These are phyloP conservation scores for Rhamphomyia laevipes DNA, from an alignment of 2,888 invertebrate species.

Conservation along the genomic window DNA sequence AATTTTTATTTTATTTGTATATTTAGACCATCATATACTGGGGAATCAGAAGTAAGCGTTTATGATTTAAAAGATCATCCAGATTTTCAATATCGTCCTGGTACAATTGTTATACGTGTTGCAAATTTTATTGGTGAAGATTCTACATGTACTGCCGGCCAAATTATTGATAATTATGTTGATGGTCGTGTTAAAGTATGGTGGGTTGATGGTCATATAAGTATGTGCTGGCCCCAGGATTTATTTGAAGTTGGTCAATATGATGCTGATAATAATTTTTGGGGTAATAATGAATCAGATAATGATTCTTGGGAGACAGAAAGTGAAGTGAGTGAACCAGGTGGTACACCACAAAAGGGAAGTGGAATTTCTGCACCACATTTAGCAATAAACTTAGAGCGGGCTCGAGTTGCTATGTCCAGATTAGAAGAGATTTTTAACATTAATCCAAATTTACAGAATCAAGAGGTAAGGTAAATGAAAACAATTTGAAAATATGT, in stretches of 20 bases:
- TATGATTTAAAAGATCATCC: conserved; percentile 93
- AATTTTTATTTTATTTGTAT: not conserved
- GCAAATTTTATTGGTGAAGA: conserved; percentile 67
- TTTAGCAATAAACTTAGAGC: conserved; percentile 65
- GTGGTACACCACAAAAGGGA: conserved; percentile 29
- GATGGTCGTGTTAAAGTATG: conserved; percentile 80
- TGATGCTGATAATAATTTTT: conserved; percentile 64
- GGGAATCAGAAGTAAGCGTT: conserved; percentile 78
- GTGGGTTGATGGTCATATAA: conserved; percentile 79
- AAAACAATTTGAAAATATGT: not conserved
- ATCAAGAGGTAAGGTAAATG: conserved; percentile 45
- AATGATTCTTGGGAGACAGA: conserved; percentile 81
- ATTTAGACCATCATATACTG: conserved; percentile 53
- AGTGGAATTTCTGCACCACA: conserved; percentile 43
- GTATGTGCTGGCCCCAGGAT: conserved; percentile 89
- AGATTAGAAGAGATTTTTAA: conserved; percentile 68
- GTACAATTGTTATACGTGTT: conserved; percentile 77
- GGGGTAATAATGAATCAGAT: conserved; percentile 55
- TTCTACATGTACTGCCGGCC: conserved; percentile 68
- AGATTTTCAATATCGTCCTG: conserved; percentile 86
- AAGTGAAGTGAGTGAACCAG: conserved; percentile 41
- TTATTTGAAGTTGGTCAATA: conserved; percentile 69
- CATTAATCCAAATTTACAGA: conserved; percentile 62
- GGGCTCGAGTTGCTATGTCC: conserved; percentile 61
- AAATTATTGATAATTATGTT: conserved; percentile 80